Conservation (phyloP, 2,888 invertebrate genomes). For the Salpingus planirostris region DNA sequence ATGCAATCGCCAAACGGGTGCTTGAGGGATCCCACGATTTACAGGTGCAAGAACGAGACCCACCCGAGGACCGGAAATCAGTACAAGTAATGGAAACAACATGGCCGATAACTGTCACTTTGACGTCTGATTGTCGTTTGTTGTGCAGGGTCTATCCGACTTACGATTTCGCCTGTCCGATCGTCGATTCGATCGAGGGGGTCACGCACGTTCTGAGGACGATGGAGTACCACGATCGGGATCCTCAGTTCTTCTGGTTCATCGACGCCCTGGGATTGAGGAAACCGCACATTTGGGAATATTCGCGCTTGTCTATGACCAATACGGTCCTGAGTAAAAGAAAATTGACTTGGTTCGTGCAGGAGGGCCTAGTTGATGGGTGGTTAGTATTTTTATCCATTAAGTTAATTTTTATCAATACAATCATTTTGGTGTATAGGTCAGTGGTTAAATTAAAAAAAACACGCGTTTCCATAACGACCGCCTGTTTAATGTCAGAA, state of each 20-base stretch:
- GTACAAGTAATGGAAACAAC: slow-evolving; percentile 95
- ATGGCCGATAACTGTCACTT: too few relatives aligned
- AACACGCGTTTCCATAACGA: too few relatives aligned
- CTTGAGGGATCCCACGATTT: slow-evolving; percentile 96
- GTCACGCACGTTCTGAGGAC: slow-evolving; percentile 97
- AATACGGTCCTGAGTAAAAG: slow-evolving; percentile 97
- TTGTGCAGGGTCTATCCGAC: slow-evolving; percentile 89
- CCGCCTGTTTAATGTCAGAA: too few relatives aligned
- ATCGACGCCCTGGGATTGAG: slow-evolving; percentile 78
- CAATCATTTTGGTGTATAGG: too few relatives aligned
- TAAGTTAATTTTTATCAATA: slow-evolving; percentile 3
- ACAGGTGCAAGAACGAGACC: slow-evolving; percentile 90
- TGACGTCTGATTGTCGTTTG: too few relatives aligned
- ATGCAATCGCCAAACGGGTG: slow-evolving; percentile 96
- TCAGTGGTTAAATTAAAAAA: too few relatives aligned
- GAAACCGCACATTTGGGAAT: slow-evolving; percentile 93
- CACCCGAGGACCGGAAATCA: slow-evolving; percentile 90
- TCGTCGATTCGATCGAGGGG: slow-evolving; percentile 94
- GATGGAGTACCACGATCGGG: slow-evolving; percentile 97
- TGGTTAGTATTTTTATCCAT: slow-evolving; percentile 54
- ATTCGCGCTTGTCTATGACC: slow-evolving; percentile 93
- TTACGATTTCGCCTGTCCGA: slow-evolving; percentile 99
- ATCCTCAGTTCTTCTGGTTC: slow-evolving; percentile 97
- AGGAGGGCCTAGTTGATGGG: slow-evolving; percentile 88
- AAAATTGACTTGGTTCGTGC: slow-evolving; percentile 97